phyloP scores from a whole-genome alignment of 2,888 invertebrate species.

The Rhimphoctona megacephalus region DNA sequence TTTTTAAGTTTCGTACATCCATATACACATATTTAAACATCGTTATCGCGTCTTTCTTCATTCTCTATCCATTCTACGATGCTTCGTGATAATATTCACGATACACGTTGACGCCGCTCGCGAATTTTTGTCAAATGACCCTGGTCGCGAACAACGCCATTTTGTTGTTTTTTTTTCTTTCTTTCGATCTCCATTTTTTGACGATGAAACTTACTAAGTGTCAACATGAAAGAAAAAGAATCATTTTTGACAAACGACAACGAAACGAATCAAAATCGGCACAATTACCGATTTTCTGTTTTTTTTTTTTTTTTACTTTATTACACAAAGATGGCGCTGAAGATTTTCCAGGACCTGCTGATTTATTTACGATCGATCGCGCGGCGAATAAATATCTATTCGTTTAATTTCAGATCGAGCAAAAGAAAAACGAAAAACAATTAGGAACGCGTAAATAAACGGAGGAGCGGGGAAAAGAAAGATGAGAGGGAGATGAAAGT shows the following conservation, averaged over 20 bases:
- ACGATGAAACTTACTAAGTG: not conserved
- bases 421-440: not conserved
- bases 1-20: slow-evolving; percentile 47
- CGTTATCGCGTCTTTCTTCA: slow-evolving; percentile 20
- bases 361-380: not conserved
- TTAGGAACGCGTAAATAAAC: not conserved
- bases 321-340: no score
- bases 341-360: not conserved
- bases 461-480: slow-evolving; percentile 2
- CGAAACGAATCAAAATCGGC: not conserved
- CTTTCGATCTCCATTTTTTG: slow-evolving; percentile 4
- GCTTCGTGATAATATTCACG: not conserved
- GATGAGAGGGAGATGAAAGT: slow-evolving; percentile 71
- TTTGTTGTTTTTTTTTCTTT: not conserved
- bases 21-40: slow-evolving; percentile 36
- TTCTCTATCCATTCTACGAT: slow-evolving; percentile 3
- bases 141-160: slow-evolving; percentile 19
- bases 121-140: slow-evolving; percentile 50
- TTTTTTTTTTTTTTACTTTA: not conserved
- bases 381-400: not conserved
- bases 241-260: not conserved
- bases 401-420: not conserved
- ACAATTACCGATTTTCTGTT: not conserved
- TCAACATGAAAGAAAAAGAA: slow-evolving; percentile 3
- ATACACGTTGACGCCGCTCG: slow-evolving; percentile 22